Percentiles rank a stretch among this genome's conserved stretches.
phyloP scores from a whole-genome alignment of 2,888 invertebrate species.

The Spisula subtruncata region DNA sequence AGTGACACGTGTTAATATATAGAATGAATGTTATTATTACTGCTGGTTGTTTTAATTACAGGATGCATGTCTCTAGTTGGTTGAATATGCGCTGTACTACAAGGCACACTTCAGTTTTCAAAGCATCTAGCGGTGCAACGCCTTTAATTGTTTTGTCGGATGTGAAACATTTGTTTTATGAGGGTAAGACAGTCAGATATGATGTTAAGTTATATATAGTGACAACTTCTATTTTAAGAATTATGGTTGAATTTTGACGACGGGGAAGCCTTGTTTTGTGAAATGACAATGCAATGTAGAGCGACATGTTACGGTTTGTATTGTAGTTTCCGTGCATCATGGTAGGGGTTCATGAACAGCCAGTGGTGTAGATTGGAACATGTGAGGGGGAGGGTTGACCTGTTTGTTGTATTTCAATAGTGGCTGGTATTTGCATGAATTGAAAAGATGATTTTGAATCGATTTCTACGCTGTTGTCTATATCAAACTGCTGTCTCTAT shows the following conservation, averaged over 20 bases:
- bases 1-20: background rate
- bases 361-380: background rate
- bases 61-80: background rate
- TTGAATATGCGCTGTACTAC: background rate
- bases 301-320: background rate
- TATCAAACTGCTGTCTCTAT: too few relatives aligned
- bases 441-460: too few relatives aligned
- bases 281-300: background rate
- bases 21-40: background rate
- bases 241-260: background rate
- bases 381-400: too few relatives aligned
- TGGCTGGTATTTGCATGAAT: too few relatives aligned
- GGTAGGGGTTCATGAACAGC: background rate
- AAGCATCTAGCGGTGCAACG: background rate
- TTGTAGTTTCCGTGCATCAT: background rate
- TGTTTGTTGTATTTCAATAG: too few relatives aligned
- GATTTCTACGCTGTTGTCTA: too few relatives aligned
- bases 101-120: background rate
- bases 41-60: background rate
- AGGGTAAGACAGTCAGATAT: background rate
- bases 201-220: background rate
- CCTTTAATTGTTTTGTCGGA: background rate
- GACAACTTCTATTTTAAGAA: slow-evolving; percentile 8
- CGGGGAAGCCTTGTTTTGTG: background rate
- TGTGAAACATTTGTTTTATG: background rate